Evolutionary conservation across 2,113 vertebrate genomes (phyloP), one percentile per base, ranked within the genome.

Genomic region (Aptenodytes forsteri): DNA sequence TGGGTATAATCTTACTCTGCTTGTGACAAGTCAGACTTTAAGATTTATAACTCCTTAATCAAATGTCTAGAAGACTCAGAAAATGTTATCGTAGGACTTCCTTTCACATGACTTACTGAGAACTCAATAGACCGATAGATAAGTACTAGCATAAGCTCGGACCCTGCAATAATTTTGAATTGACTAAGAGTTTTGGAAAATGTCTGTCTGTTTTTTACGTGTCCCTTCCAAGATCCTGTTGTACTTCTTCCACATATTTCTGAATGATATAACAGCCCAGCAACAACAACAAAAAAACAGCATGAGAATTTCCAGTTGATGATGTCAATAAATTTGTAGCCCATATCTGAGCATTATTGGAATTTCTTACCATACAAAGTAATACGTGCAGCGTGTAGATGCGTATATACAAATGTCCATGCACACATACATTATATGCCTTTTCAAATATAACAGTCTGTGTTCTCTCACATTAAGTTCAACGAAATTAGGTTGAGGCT

Each of bases 1-100:
- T 98, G 98, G 98, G 98, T 98, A 98, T 98, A 98, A 99, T 99
- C 98, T 98, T 98, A 96, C 98, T 98, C 96, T 97, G 98, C 98
- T 98, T 98, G 98, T 98, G 98, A 98, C 98, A 98, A 98, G 98
- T 98, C 97, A 98, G 98, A 98, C 98, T 98, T 97, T 97, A 98
- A 99, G 98, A 99, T 99, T 98, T 98, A 98, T 99, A 98, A 98
- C 98, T 98, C 97, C 98, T 98, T 98, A 99, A 99, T 99, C 98
- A 98, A 99, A 98, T 98, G 98, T 98, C 98, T 98, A 96, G 98
- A 98, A 99, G 98, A 98, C 98, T 98, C 98, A 98, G 98, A 98
- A 98, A 98, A 98, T 98, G 98, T 98, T 98, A 98, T 98, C 98
- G 20, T 96, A 97, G 97, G 96, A 98, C 98, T 98, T 99, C 98